Evolutionary conservation across 1,140 invertebrate genomes (phyloP).

Genomic region (Drosophila pallidifrons): DNA sequence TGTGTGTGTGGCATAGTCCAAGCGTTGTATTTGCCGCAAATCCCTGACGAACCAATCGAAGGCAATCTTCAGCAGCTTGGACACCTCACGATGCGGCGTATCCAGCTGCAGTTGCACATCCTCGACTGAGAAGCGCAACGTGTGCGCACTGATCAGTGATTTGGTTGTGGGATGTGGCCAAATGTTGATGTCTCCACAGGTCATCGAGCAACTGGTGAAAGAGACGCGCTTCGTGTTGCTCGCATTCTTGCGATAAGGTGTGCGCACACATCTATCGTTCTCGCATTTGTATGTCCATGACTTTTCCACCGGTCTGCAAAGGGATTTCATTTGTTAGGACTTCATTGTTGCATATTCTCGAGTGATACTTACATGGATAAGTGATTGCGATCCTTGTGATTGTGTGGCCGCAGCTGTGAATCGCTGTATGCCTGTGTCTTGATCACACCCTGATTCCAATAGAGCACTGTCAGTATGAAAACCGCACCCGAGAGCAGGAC

Average conservation of each 20-base stretch:
- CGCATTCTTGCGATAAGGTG: constrained; percentile 58
- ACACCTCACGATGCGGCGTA: constrained; percentile 70
- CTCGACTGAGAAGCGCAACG: constrained; percentile 73
- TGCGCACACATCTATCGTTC: constrained; percentile 74
- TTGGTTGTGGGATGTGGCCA: constrained; percentile 84
- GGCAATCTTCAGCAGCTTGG: constrained; percentile 65
- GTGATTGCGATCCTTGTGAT: constrained; percentile 45
- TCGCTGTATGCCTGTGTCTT: constrained; percentile 73
- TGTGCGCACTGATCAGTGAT: constrained; percentile 67
- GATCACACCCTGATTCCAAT: constrained; percentile 80
- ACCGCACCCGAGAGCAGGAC: constrained; percentile 72
- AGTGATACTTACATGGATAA: constrained; percentile 64
- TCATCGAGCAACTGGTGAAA: constrained; percentile 84
- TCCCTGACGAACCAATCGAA: constrained; percentile 79
- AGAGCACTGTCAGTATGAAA: constrained; percentile 80
- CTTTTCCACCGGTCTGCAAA: constrained; percentile 78
- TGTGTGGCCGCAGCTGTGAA: constrained; percentile 60
- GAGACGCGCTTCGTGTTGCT: constrained; percentile 71
- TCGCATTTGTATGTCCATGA: constrained; percentile 84
- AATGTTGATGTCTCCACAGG: constrained; percentile 82
- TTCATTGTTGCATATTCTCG: neutral
- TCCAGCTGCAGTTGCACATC: constrained; percentile 70
- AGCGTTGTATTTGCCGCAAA: constrained; percentile 70
- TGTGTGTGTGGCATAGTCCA: constrained; percentile 44
- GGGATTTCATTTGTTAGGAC: neutral